These are phyloP conservation scores for Himantopus leucocephalus DNA, from an alignment of 2,113 vertebrate species.

Conservation along the genomic window DNA sequence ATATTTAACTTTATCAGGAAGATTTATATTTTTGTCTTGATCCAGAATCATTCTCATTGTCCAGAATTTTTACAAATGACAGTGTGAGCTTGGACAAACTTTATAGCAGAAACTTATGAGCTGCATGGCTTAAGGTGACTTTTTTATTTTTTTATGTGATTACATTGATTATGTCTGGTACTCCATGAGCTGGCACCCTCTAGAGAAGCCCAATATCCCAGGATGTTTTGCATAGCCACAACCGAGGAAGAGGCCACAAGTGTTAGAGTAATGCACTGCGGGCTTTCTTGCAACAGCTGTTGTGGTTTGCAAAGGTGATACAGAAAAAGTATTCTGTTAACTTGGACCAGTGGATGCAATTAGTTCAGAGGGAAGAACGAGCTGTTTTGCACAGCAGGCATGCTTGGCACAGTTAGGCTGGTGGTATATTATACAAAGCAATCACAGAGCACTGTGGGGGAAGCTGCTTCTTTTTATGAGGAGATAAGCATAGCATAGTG, in stretches of 20 bases:
- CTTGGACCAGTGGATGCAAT: conserved; percentile 48
- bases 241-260: not conserved
- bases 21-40: not conserved
- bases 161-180: not conserved
- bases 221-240: conserved; percentile 10
- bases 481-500: not conserved
- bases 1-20: not conserved
- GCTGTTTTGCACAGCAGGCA: conserved; percentile 9
- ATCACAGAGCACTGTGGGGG: conserved; percentile 11
- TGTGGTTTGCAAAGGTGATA: conserved; percentile 42
- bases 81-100: not conserved
- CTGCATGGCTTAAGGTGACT: not conserved
- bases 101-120: not conserved
- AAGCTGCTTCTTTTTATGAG: conserved; percentile 54
- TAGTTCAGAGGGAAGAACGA: conserved; percentile 35
- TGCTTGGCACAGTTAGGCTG: conserved; percentile 30
- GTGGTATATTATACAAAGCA: conserved; percentile 27
- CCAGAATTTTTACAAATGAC: not conserved
- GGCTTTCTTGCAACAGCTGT: conserved; percentile 58
- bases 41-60: not conserved
- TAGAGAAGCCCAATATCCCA: conserved; percentile 4
- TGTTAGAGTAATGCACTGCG: not conserved
- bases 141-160: not conserved
- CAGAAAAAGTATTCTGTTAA: conserved; percentile 27
- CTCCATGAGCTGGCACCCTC: not conserved